Base-by-base conservation (phyloP, 2,888 invertebrate genomes). In the Drosophila parthenogenetica region DNA sequence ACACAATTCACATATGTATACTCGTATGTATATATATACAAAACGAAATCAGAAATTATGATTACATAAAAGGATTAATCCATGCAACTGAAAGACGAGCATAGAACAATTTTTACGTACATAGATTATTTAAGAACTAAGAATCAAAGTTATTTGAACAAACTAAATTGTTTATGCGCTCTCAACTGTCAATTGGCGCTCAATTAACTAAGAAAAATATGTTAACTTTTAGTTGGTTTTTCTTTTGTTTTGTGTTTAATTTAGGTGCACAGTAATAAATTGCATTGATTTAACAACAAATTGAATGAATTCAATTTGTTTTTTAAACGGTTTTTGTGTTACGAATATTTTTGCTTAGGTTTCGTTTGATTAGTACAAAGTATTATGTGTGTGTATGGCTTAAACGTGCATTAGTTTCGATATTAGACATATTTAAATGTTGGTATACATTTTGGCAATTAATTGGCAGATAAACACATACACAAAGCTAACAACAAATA, bases 401-500 rank as follows among this genome's bases (percentile, higher is more conserved):
- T 63, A 37, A 35, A 29, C n/a, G 45, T 54, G 54, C 54, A 63
- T 60, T 63, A 46, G 59, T 10, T 32, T 32, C 10, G 10, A 43
- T n/a, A 45, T 45, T 37, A 40, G 32, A 49, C 32, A 32, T 61
- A 60, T 58, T 32, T 49, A 54, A 37, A 43, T 46, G 32, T 53
- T 14, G 39, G 45, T 77, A 78, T 69, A 61, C 69, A 61, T 77
- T 81, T 81, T 90, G 91, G 91, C 91, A 91, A 90, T 77, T 73
- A 74, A 71, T 79, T 87, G 90, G 90, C 90, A 78, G 75, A 86
- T 69, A 76, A 69, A 64, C 60, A 74, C 69, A 81, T 67, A 71
- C 54, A 68, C 54, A 65, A 57, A 64, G 22, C 59, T 54, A 62
- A 85, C 72, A 74, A 78, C 69, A 73, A 77, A 73, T 76, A 70